Percentiles rank a stretch among this genome's conserved stretches.
Conservation (phyloP, 1,140 invertebrate genomes). For the Drosophila mauritiana region DNA sequence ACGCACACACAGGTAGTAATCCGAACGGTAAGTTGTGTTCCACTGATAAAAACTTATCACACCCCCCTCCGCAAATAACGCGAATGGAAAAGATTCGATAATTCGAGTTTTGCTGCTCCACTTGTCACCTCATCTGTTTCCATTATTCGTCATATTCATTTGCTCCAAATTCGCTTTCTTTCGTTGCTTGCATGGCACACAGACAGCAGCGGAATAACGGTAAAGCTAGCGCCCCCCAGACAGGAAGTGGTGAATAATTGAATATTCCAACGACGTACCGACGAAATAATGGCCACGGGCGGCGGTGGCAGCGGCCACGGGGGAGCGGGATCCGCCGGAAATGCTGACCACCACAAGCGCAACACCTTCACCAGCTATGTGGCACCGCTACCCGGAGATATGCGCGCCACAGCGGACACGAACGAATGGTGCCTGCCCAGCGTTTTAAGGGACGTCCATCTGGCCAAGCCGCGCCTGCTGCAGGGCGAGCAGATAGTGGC, state of each 20-base stretch:
- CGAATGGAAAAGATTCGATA: conserved; percentile 44
- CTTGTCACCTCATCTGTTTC: background rate
- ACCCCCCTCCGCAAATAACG: conserved; percentile 1
- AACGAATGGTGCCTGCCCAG: conserved; percentile 79
- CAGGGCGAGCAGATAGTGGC: conserved; percentile 74
- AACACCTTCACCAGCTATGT: conserved; percentile 84
- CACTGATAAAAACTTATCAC: conserved; percentile 76
- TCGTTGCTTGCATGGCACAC: conserved; percentile 7
- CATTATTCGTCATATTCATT: background rate
- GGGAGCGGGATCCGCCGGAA: conserved; percentile 18
- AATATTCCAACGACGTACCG: conserved; percentile 69
- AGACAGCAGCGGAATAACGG: conserved; percentile 23
- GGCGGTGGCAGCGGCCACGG: conserved; percentile 33
- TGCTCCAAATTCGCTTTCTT: background rate
- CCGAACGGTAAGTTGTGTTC: conserved; percentile 45
- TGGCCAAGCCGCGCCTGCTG: conserved; percentile 69
- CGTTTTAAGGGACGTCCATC: conserved; percentile 73
- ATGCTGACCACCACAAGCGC: conserved; percentile 75
- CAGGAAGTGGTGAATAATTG: conserved; percentile 71
- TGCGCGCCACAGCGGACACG: conserved; percentile 56
- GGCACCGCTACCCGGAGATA: conserved; percentile 69
- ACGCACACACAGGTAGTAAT: conserved; percentile 55
- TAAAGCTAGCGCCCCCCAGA: conserved; percentile 15
- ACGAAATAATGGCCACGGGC: conserved; percentile 59
- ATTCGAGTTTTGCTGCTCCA: conserved; percentile 50